phyloP scores from a whole-genome alignment of 1,140 invertebrate species.

The Orussus abietinus region DNA sequence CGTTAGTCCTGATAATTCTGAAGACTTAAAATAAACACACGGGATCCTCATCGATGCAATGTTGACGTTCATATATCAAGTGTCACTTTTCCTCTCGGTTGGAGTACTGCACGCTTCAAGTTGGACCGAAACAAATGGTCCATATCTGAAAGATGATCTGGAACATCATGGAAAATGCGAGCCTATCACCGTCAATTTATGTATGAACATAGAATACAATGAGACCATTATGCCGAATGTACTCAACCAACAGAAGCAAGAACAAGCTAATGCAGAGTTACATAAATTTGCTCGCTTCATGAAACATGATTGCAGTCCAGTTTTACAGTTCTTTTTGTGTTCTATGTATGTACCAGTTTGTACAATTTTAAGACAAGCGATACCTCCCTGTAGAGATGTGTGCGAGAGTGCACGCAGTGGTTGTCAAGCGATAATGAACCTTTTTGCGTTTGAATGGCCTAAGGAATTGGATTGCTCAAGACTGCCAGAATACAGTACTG shows the following conservation, averaged over 20 bases:
- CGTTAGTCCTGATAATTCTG: too few relatives aligned
- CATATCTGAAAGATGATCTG: constrained; percentile 49
- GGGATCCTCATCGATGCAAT: too few relatives aligned
- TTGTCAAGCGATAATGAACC: constrained; percentile 89
- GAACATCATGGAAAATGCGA: constrained; percentile 83
- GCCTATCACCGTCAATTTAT: constrained; percentile 87
- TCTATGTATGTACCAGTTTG: constrained; percentile 95
- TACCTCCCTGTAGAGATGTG: constrained; percentile 89
- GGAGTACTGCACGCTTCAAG: constrained; percentile 12
- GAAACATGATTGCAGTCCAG: constrained; percentile 91
- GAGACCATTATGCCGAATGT: constrained; percentile 95
- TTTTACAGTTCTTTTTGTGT: constrained; percentile 94
- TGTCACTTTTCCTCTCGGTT: too few relatives aligned
- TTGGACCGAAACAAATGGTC: not conserved
- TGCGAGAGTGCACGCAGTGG: constrained; percentile 83
- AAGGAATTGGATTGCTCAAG: constrained; percentile 86
- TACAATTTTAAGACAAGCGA: constrained; percentile 82
- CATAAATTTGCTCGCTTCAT: constrained; percentile 94
- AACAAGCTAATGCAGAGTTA: constrained; percentile 90
- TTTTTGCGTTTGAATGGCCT: constrained; percentile 94
- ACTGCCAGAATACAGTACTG: constrained; percentile 73
- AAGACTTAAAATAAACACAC: too few relatives aligned
- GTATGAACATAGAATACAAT: constrained; percentile 91
- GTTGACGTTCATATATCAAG: too few relatives aligned
- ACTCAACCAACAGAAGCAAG: constrained; percentile 88